A percentile compares a stretch with the other conserved stretches of the same genome.
Conservation (phyloP, 1,140 invertebrate genomes). For the Listronotus oregonensis region DNA sequence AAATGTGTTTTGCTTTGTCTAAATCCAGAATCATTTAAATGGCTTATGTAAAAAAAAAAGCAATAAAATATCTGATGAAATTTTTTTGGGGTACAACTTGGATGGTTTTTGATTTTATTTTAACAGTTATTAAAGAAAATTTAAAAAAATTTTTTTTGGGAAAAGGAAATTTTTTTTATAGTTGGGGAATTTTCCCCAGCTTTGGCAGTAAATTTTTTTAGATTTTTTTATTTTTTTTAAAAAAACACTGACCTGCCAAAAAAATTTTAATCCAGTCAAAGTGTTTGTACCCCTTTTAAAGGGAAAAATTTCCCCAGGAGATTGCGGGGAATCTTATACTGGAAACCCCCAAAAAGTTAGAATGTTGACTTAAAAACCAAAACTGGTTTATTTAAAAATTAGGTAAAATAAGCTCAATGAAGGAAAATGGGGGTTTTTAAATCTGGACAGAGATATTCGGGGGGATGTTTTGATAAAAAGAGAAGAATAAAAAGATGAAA, state of each 20-base stretch:
- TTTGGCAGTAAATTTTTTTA: constrained; percentile 84
- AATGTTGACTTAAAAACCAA: constrained; percentile 61
- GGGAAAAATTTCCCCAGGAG: constrained; percentile 63
- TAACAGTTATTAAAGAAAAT: constrained; percentile 66
- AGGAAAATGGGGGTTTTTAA: constrained; percentile 87
- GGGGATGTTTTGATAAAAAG: constrained; percentile 52
- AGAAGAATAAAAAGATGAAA: constrained; percentile 47
- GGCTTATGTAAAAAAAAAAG: constrained; percentile 82
- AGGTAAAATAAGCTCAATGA: constrained; percentile 90
- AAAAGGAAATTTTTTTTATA: constrained; percentile 70
- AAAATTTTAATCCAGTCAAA: constrained; percentile 55
- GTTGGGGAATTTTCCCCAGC: constrained; percentile 98
- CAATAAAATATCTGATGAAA: constrained; percentile 74
- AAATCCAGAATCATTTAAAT: constrained; percentile 89
- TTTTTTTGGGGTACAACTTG: constrained; percentile 74
- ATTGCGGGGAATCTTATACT: constrained; percentile 69
- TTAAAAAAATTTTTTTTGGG: constrained; percentile 59
- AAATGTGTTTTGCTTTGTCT: constrained; percentile 80
- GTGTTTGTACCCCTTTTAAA: constrained; percentile 82
- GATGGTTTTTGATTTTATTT: constrained; percentile 91
- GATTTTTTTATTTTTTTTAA: constrained; percentile 74
- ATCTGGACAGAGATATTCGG: constrained; percentile 62
- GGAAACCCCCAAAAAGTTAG: constrained; percentile 63
- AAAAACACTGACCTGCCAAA: constrained; percentile 55
- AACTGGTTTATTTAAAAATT: constrained; percentile 72